These are phyloP conservation scores for Zaprionus kolodkinae DNA, from an alignment of 1,140 invertebrate species.

Conservation along the genomic window DNA sequence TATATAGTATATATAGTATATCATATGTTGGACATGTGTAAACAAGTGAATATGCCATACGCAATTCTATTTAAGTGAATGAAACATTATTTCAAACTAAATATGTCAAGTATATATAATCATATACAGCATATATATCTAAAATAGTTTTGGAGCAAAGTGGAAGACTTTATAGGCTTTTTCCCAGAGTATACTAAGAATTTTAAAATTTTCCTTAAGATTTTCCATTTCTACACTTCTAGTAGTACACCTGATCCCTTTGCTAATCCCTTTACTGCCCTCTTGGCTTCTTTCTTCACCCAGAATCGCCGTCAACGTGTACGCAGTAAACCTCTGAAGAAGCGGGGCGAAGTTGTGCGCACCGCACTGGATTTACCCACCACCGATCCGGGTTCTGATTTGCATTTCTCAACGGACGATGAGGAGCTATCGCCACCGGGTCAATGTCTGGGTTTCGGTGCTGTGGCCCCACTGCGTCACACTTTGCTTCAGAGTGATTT, in stretches of 20 bases:
- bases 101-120: not conserved
- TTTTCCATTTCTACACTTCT: too few relatives aligned
- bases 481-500: slow-evolving; percentile 74
- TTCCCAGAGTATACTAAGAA: too few relatives aligned
- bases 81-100: not conserved
- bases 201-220: too few relatives aligned
- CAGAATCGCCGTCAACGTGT: slow-evolving; percentile 63
- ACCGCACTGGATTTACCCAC: slow-evolving; percentile 85
- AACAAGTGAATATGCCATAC: slow-evolving; percentile 5
- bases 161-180: not conserved
- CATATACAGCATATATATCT: not conserved
- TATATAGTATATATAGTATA: not conserved
- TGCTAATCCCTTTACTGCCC: not conserved
- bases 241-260: too few relatives aligned
- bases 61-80: slow-evolving; percentile 1
- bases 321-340: slow-evolving; percentile 61
- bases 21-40: slow-evolving; percentile 1
- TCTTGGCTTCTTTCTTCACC: not conserved
- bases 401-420: slow-evolving; percentile 85
- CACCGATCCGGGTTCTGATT: slow-evolving; percentile 86
- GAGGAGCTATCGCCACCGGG: slow-evolving; percentile 73
- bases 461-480: slow-evolving; percentile 65
- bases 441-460: slow-evolving; percentile 52
- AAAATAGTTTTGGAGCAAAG: not conserved
- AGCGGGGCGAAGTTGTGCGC: slow-evolving; percentile 72